Base-by-base conservation (phyloP, 2,113 vertebrate species). In the Eulemur rufifrons region DNA sequence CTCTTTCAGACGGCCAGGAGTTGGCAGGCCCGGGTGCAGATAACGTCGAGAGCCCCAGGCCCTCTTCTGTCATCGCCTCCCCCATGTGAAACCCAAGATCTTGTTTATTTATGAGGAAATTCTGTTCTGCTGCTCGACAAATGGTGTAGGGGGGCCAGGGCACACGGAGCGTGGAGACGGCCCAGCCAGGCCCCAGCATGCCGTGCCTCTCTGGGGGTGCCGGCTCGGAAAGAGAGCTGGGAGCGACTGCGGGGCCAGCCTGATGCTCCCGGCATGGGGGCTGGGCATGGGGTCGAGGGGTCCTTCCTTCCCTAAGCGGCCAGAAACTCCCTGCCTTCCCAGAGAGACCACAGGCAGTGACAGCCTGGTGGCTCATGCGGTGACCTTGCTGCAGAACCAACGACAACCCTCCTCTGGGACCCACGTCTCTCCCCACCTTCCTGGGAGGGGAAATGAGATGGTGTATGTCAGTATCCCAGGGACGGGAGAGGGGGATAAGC, bases 41-140 rank as follows among this genome's bases (percentile, higher is more conserved):
- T 98, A 98, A 98, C 98, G 69, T 61, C 92, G 97, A 97, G 96
- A 94, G 98, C 98, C 98, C 98, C 97, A 94, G 97, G 98, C 98
- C 98, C 97, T 97, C 98, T 98, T 98, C 98, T 98, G 98, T 98
- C 98, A 98, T 96, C 98, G 91, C 97, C 98, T 98, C 97, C 96
- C 93, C 63, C n/a, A 94, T 17, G 97, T 97, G 98, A 98, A 98
- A 98, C 97, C 98, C 97, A 98, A 98, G 98, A 98, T 97, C 98
- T 98, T 98, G 98, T 98, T 98, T 98, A 98, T 98, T 98, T 98
- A 98, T 98, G 98, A 98, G 98, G 98, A 98, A 98, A 98, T 98
- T 98, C 98, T 98, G 98, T 98, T 98, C 98, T 98, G 96, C 98
- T 96, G 96, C 98, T 98, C 97, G n/a, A 76, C 94, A 95, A 98